phyloP scores from a whole-genome alignment of 2,888 invertebrate species.

The Oxyteleia sp. region DNA sequence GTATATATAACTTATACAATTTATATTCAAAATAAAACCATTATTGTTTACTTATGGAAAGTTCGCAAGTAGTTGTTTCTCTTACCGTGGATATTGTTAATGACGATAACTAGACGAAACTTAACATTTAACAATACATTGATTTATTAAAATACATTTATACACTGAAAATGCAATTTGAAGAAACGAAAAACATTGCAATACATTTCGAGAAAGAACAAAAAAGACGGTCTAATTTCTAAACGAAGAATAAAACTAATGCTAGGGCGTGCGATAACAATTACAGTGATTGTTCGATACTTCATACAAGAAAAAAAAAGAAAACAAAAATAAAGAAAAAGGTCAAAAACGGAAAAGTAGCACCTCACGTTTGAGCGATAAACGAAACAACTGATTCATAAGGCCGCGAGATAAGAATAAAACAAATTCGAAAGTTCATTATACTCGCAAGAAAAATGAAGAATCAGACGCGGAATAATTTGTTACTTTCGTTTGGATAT shows the following conservation, averaged over 20 bases:
- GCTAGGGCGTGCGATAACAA: slow-evolving; percentile 46
- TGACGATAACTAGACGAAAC: slow-evolving; percentile 41
- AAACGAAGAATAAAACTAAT: slow-evolving; percentile 17
- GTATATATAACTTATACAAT: no score
- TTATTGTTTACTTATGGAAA: slow-evolving; percentile 12
- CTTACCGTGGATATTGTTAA: slow-evolving; percentile 23
- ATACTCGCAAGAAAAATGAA: slow-evolving; percentile 66
- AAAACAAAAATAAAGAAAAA: slow-evolving; percentile 7
- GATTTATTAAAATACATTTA: slow-evolving; percentile 48
- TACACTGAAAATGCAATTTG: slow-evolving; percentile 22
- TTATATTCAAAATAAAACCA: no score
- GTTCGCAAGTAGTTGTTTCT: slow-evolving; percentile 16
- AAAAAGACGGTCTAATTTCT: slow-evolving; percentile 5
- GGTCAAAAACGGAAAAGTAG: slow-evolving; percentile 41
- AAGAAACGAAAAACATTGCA: neutral
- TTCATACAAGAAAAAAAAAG: slow-evolving; percentile 14
- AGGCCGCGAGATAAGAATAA: slow-evolving; percentile 64
- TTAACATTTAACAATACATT: slow-evolving; percentile 47
- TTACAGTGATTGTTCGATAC: slow-evolving; percentile 48
- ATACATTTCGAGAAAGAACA: neutral
- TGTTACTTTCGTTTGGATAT: slow-evolving; percentile 69
- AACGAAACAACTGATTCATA: slow-evolving; percentile 47
- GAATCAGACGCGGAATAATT: slow-evolving; percentile 69
- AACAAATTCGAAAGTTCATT: slow-evolving; percentile 70
- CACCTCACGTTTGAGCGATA: slow-evolving; percentile 61